Percentiles rank a stretch among this genome's conserved stretches.
Conservation (phyloP, 2,888 invertebrate genomes). For the Tachina lurida region DNA sequence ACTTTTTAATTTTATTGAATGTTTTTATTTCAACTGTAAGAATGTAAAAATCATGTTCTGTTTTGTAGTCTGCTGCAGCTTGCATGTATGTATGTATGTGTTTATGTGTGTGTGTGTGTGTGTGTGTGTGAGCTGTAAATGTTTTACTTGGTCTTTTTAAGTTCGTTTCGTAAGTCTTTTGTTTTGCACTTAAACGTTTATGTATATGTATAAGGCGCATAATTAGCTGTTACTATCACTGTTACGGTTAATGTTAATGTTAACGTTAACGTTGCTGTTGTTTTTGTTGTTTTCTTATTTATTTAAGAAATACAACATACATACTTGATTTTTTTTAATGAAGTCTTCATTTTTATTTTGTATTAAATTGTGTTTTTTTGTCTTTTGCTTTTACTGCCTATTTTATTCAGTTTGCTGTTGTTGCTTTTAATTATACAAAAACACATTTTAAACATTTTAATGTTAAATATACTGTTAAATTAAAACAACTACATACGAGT, state of each 20-base stretch:
- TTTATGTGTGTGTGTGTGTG: background rate
- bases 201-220: constrained; percentile 32
- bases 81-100: background rate
- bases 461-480: constrained; percentile 25
- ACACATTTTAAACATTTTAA: constrained; percentile 54
- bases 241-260: too few species aligned
- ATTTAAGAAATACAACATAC: background rate
- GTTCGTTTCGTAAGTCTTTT: constrained; percentile 55
- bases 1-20: constrained; percentile 13
- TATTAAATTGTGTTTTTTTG: constrained; percentile 34
- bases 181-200: constrained; percentile 30
- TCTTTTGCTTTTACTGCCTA: background rate
- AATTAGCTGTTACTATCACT: constrained; percentile 42
- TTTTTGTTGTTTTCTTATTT: constrained; percentile 9
- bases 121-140: background rate
- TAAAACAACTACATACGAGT: constrained; percentile 16
- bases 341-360: constrained; percentile 60
- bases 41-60: constrained; percentile 67
- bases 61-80: constrained; percentile 4
- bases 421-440: constrained; percentile 51
- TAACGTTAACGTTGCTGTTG: background rate
- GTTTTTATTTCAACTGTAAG: constrained; percentile 46
- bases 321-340: constrained; percentile 50
- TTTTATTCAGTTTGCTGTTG: background rate
- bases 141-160: background rate